A percentile compares a stretch with the other conserved stretches of the same genome.
These are phyloP conservation scores for Kryptolebias ocellatus DNA, from an alignment of 2,797 vertebrate genomes.

Conservation along the genomic window DNA sequence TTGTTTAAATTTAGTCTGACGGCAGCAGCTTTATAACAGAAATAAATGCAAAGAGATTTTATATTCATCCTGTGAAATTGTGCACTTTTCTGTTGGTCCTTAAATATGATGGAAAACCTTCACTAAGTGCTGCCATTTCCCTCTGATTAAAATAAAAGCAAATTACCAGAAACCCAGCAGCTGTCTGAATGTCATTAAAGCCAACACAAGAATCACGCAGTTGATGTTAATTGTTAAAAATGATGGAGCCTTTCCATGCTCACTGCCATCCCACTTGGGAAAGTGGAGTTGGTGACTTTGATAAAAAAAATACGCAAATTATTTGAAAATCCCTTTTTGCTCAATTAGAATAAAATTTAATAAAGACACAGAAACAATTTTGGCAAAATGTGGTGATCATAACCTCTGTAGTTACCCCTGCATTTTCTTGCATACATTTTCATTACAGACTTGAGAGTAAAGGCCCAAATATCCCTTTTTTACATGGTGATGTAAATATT, in stretches of 20 bases:
- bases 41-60: conserved; percentile 3
- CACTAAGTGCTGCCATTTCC: conserved; percentile 4
- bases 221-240: conserved; percentile 27
- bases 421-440: neutral
- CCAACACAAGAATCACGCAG: conserved; percentile 14
- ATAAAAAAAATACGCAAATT: neutral
- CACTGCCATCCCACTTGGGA: neutral
- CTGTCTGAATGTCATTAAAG: conserved; percentile 32
- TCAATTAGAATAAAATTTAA: neutral
- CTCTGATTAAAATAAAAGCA: conserved; percentile 24
- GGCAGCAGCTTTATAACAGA: neutral
- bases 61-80: neutral
- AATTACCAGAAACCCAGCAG: conserved; percentile 31
- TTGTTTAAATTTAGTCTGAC: conserved; percentile 2
- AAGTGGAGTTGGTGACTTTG: neutral
- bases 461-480: neutral
- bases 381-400: neutral
- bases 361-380: neutral
- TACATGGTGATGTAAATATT: neutral
- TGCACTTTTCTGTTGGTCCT: neutral
- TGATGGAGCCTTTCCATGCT: neutral
- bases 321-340: neutral
- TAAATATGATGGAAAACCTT: conserved; percentile 16
- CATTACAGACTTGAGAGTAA: neutral
- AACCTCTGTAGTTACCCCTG: neutral